Conservation (phyloP, 2,113 vertebrate genomes). For the Aramus guarauna region DNA sequence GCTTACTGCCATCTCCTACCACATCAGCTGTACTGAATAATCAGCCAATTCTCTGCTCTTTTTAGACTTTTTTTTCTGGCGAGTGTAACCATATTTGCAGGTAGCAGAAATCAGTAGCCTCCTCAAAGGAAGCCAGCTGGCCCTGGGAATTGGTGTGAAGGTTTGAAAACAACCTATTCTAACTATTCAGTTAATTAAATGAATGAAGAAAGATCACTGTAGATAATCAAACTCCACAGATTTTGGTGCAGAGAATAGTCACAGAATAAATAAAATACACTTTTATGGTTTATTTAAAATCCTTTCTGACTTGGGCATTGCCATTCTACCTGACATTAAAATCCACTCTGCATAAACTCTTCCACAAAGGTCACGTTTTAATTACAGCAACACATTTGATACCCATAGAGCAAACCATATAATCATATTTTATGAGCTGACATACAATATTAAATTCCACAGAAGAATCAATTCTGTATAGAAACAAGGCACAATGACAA, state of each 20-base stretch:
- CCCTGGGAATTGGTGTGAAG: neutral
- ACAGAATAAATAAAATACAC: neutral
- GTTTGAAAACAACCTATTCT: neutral
- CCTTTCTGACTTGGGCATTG: neutral
- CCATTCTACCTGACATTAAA: neutral
- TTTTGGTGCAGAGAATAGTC: neutral
- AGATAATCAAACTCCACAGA: neutral
- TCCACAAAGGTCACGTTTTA: neutral
- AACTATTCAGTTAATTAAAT: neutral
- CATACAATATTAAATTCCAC: neutral
- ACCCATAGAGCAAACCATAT: neutral
- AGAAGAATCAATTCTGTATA: neutral
- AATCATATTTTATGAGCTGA: neutral
- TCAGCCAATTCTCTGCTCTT: neutral
- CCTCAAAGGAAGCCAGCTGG: neutral
- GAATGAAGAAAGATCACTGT: neutral
- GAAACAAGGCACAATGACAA: neutral
- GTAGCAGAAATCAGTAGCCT: neutral
- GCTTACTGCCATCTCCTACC: neutral
- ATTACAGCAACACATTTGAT: neutral
- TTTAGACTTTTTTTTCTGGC: neutral
- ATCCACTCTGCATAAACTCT: neutral
- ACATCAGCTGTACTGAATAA: neutral
- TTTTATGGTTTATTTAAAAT: neutral
- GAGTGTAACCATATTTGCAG: neutral